Evolutionary conservation across 2,113 vertebrate species (phyloP), one percentile per base, ranked within the genome.

Genomic region (Nestor notabilis): DNA sequence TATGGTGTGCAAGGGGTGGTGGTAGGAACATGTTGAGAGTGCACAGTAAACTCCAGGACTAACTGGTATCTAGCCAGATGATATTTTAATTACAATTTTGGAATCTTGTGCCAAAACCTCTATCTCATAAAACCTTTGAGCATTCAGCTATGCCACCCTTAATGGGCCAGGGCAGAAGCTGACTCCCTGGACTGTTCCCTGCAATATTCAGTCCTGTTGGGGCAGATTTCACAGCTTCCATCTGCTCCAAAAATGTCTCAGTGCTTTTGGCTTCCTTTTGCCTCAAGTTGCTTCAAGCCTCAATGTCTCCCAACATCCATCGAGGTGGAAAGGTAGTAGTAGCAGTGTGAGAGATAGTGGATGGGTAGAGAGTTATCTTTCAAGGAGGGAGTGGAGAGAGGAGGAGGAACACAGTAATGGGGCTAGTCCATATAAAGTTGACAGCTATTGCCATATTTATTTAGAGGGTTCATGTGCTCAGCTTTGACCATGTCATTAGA

Each of bases 381-480:
- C 24, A 33, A 7, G 18, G 76, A 41, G 3, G 11, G 43, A 37
- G 25, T 21, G 33, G 63, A 76, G 21, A 25, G 53, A 61, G 27
- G 11, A 43, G 31, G 35, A 56, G 0, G 7, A 63, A 39, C 0
- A 0, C 63, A 35, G 20, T 7, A 47, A 16, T 23, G 41, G 27
- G 19, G 12, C 35, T 43, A 31, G 11, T 71, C 46, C 35, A 10
- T 14, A 13, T 13, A 7, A 37, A 29, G 16, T 7, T n/a, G 27
- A 17, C 66, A 78, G 49, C 23, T 9, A 14, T 29, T 27, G 27
- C 12, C 12, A 3, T 21, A 17, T 55, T 82, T 58, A 37, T 43
- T 60, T 25, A 31, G 39, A 28, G 27, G 4, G 16, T 8, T 29
- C 19, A 3, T 5, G 8, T 0, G 4, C 24, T 76, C 24, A 37